These are phyloP conservation scores for Porites lobata DNA, from an alignment of 92 coral and sea anemone genomes.

Conservation along the genomic window DNA sequence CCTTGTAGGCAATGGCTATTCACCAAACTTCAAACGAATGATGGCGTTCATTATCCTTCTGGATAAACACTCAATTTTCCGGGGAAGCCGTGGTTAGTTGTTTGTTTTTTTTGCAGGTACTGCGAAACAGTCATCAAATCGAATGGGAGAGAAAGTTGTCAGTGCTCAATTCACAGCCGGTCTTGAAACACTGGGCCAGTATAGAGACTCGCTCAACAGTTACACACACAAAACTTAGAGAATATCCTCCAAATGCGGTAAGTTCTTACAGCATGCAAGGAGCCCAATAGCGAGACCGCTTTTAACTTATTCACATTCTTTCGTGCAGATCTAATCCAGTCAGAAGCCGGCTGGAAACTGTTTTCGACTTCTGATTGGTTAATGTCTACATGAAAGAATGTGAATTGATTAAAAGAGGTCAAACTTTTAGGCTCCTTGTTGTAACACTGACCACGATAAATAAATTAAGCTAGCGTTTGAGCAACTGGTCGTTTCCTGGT, in stretches of 20 bases:
- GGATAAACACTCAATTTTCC: no score
- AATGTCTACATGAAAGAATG: no score
- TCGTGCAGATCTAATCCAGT: neutral
- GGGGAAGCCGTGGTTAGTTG: neutral
- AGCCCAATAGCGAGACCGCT: neutral
- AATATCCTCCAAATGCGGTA: constrained; percentile 87
- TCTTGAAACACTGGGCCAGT: constrained; percentile 75
- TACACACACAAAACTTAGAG: constrained; percentile 81
- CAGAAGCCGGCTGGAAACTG: no score
- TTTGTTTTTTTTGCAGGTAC: constrained; percentile 67
- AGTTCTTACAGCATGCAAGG: neutral
- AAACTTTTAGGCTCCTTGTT: no score
- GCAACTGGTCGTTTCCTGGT: no score
- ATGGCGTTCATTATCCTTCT: no score
- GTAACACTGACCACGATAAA: no score
- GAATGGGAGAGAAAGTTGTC: constrained; percentile 90
- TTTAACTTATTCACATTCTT: neutral
- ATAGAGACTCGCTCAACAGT: constrained; percentile 77
- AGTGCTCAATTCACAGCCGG: constrained; percentile 77
- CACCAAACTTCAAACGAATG: no score
- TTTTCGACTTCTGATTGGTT: no score
- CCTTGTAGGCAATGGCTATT: no score
- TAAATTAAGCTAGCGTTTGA: no score
- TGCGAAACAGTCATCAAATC: constrained; percentile 94
- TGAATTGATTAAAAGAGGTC: no score